A percentile compares a stretch with the other conserved stretches of the same genome.
Conservation (phyloP, 2,113 vertebrate genomes). For the Oophaga pumilio region DNA sequence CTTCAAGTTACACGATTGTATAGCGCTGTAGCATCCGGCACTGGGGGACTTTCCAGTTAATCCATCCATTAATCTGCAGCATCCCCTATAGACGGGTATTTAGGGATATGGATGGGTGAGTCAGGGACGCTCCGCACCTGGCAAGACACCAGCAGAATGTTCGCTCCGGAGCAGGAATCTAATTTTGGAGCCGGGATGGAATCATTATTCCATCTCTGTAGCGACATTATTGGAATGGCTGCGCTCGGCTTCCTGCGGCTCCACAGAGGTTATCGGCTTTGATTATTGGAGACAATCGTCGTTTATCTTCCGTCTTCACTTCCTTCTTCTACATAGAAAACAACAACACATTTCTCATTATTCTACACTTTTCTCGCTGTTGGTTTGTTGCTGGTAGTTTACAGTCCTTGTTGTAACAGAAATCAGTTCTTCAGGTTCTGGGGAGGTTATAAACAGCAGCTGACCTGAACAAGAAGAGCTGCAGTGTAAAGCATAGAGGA, state of each 20-base stretch:
- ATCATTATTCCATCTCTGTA: conserved; percentile 1
- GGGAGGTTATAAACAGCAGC: neutral
- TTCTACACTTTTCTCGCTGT: neutral
- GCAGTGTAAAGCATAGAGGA: neutral
- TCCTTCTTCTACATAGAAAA: neutral
- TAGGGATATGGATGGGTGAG: neutral
- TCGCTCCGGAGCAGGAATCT: conserved; percentile 5
- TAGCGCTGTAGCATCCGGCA: too few relatives aligned
- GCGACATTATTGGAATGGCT: neutral
- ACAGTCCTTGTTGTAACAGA: neutral
- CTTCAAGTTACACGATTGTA: too few relatives aligned
- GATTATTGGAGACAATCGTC: neutral
- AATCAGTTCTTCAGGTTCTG: neutral
- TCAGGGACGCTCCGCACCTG: neutral
- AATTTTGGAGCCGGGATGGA: conserved; percentile 19
- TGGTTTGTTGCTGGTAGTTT: too few relatives aligned
- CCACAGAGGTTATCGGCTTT: neutral
- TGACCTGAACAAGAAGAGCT: neutral
- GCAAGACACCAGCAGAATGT: conserved; percentile 2
- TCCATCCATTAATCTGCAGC: neutral
- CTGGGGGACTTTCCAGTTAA: neutral
- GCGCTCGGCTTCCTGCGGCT: neutral
- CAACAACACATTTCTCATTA: neutral
- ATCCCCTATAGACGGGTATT: neutral
- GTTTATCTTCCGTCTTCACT: neutral